A percentile compares a stretch with the other conserved stretches of the same genome.
Evolutionary conservation across 2,888 invertebrate genomes (phyloP).

Genomic region (Synergus laeviventris): DNA sequence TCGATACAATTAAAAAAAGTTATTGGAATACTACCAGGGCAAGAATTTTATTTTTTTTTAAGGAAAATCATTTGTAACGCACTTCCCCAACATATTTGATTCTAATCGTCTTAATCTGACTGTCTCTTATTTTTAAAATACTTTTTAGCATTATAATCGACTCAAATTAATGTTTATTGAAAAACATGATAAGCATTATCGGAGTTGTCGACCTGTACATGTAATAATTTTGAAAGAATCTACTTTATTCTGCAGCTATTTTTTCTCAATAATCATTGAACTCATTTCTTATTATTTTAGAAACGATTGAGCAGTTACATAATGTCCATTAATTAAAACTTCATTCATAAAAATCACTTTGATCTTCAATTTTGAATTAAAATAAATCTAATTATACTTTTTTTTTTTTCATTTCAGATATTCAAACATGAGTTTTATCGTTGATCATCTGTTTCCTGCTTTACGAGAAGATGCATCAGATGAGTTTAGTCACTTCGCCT

Average conservation of each 20-base stretch:
- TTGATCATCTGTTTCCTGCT: conserved; percentile 97
- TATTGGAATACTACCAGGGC: too few species aligned
- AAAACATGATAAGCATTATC: neutral
- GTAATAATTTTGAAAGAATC: neutral
- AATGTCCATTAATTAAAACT: neutral
- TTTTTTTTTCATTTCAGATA: conserved; percentile 83
- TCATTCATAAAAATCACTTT: neutral
- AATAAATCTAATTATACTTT: neutral
- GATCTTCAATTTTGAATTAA: conserved; percentile 13
- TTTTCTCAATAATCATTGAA: neutral
- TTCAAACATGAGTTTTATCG: conserved; percentile 94
- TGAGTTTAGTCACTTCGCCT: conserved; percentile 91
- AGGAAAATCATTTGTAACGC: too few species aligned
- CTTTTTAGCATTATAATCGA: too few species aligned
- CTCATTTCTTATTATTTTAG: conserved; percentile 30
- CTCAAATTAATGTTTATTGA: too few species aligned
- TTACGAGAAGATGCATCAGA: conserved; percentile 81
- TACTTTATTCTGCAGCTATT: neutral
- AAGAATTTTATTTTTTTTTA: too few species aligned
- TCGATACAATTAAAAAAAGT: neutral
- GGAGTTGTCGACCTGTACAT: neutral
- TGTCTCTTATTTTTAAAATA: too few species aligned
- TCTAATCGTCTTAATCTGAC: too few species aligned
- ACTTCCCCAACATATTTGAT: too few species aligned
- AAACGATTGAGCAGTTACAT: neutral